These are phyloP conservation scores for Pseudopipra pipra DNA, from an alignment of 2,113 vertebrate species.

Conservation along the genomic window DNA sequence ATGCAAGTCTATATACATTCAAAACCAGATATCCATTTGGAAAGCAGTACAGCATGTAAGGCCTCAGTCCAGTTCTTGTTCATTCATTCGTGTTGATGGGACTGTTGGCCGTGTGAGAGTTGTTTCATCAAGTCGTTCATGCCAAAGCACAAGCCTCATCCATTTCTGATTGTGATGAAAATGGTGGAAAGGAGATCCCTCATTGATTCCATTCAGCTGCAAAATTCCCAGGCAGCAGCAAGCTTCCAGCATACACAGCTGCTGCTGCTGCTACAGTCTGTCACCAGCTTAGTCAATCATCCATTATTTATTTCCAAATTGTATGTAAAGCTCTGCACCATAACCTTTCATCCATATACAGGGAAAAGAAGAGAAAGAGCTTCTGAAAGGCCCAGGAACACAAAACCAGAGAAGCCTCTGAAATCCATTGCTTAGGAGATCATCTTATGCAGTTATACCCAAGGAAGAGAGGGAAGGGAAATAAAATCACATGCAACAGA, in stretches of 20 bases:
- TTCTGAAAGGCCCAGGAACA: neutral
- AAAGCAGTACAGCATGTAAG: neutral
- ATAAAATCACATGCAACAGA: neutral
- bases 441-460: neutral
- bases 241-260: constrained; percentile 10
- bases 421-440: neutral
- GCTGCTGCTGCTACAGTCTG: constrained; percentile 42
- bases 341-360: neutral
- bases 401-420: neutral
- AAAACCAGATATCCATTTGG: neutral
- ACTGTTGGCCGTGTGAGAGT: neutral
- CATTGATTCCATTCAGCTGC: neutral
- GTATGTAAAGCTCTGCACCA: neutral
- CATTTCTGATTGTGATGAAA: neutral
- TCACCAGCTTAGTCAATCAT: constrained; percentile 45
- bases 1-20: neutral
- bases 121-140: neutral
- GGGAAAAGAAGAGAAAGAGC: neutral
- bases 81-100: neutral
- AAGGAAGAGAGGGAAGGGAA: neutral
- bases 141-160: neutral
- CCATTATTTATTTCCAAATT: constrained; percentile 58
- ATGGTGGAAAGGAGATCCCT: neutral
- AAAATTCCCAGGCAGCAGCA: neutral
- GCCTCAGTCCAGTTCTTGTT: neutral